Conservation (phyloP, 2,113 vertebrate genomes). For the Callipepla californica region DNA sequence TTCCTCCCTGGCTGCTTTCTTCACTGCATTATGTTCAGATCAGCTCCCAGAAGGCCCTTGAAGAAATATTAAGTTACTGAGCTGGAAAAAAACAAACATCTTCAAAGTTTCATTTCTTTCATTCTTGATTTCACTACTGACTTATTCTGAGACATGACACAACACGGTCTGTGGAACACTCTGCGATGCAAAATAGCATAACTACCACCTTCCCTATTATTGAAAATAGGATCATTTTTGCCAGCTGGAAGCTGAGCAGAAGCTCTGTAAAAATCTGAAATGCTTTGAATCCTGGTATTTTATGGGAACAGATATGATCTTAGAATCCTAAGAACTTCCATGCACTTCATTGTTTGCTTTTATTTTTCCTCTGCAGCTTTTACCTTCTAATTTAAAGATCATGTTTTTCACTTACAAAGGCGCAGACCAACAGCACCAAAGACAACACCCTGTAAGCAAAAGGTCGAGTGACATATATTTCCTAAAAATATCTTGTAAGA, state of each 20-base stretch:
- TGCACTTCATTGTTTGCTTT: background rate
- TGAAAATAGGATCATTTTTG: slow-evolving; percentile 23
- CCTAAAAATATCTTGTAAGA: background rate
- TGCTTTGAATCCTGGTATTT: slow-evolving; percentile 52
- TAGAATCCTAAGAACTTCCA: slow-evolving; percentile 44
- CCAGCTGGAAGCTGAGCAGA: slow-evolving; percentile 61
- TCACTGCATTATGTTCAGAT: slow-evolving; percentile 50
- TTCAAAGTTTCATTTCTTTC: slow-evolving; percentile 69
- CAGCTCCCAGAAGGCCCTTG: slow-evolving; percentile 47
- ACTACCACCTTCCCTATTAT: slow-evolving; percentile 56
- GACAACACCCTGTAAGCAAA: background rate
- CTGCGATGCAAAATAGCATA: slow-evolving; percentile 53
- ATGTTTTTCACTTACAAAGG: background rate
- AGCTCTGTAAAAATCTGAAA: slow-evolving; percentile 34
- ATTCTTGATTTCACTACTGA: slow-evolving; percentile 66
- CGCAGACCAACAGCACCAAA: background rate
- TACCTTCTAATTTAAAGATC: slow-evolving; percentile 1
- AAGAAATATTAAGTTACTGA: slow-evolving; percentile 68
- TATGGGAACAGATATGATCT: slow-evolving; percentile 54
- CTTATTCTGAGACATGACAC: slow-evolving; percentile 66
- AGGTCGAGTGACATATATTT: background rate
- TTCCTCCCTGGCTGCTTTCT: slow-evolving; percentile 60
- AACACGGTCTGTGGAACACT: slow-evolving; percentile 58
- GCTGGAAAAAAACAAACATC: slow-evolving; percentile 67
- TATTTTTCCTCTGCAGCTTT: background rate